Evolutionary conservation across 2,797 vertebrate genomes (phyloP).

Genomic region (Adelosebastes latens): DNA sequence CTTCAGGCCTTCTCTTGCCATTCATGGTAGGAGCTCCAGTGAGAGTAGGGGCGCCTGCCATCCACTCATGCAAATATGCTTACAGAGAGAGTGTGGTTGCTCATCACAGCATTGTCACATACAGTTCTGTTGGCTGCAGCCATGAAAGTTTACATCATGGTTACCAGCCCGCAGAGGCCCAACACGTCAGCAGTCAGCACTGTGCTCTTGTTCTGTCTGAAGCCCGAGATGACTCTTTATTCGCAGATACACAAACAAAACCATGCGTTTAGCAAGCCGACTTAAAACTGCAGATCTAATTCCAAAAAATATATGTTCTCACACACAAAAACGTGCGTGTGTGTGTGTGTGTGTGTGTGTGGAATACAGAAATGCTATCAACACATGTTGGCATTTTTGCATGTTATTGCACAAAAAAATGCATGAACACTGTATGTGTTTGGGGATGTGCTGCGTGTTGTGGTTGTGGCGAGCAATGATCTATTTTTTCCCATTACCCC

Average conservation of each 20-base stretch:
- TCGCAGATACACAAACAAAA: slow-evolving; percentile 30
- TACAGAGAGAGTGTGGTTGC: slow-evolving; percentile 39
- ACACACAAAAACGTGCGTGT: not conserved
- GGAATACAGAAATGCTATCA: not conserved
- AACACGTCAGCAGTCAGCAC: not conserved
- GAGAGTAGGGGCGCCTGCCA: slow-evolving; percentile 23
- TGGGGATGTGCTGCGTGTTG: slow-evolving; percentile 61
- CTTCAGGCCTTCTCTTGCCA: slow-evolving; percentile 43
- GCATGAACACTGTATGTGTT: slow-evolving; percentile 43
- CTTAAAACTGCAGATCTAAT: slow-evolving; percentile 17
- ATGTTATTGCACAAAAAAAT: slow-evolving; percentile 28
- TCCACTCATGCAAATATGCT: slow-evolving; percentile 55
- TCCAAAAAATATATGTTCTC: slow-evolving; percentile 9
- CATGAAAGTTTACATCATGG: slow-evolving; percentile 37
- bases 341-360: not conserved
- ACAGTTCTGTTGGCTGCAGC: slow-evolving; percentile 30
- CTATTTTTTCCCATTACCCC: slow-evolving; percentile 86
- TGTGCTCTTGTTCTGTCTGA: not conserved
- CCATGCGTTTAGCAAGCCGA: slow-evolving; percentile 29
- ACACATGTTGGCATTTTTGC: slow-evolving; percentile 40
- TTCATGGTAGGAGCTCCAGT: slow-evolving; percentile 29
- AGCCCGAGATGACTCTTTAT: slow-evolving; percentile 13
- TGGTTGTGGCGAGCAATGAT: slow-evolving; percentile 80
- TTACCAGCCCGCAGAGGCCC: slow-evolving; percentile 8
- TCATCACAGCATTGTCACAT: slow-evolving; percentile 56